Evolutionary conservation across 1,140 invertebrate species (phyloP), one percentile per base, ranked within the genome.

Genomic region (Cotesia vestalis): DNA sequence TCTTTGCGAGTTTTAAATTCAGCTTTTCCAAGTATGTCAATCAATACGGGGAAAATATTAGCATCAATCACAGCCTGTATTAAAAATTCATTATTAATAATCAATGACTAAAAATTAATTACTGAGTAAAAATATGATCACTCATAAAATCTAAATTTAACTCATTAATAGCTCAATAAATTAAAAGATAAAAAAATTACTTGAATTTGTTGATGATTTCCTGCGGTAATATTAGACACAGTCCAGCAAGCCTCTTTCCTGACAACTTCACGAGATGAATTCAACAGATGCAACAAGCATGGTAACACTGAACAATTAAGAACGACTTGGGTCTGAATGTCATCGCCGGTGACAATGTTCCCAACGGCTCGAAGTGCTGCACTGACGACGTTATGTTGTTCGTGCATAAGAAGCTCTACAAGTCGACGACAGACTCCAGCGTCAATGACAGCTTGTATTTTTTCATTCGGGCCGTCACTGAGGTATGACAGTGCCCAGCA

Each of bases 161-260:
- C 27, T 2, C 0, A 27, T 27, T 27, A 27, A 27, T 27, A 27
- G 27, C 1, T 34, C 8, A 68, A 59, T 34, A 52, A 66, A 63
- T 55, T 20, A 67, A 27, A 53, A 51, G 27, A 72, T 20, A 67
- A 27, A 53, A 51, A 35, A 72, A 63, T 63, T 76, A 93, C 92
- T 88, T 95, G 94, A 77, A 98, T 97, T 88, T 99, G 98, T 78
- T 92, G 91, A 61, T 94, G 90, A 88, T 98, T 99, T 62, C 98
- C 97, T 67, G 97, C 97, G 3, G 97, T 98, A 66, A 99, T 98
- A 87, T 99, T 99, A 52, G 96, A 98, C 75, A 99, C 93, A 57
- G 97, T 98, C 97, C 98, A 99, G 83, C 96, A 98, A 4, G 97
- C 96, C 87, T 99, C 98, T 89, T 99, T 99, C 66, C 94, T 90